A percentile compares a stretch with the other conserved stretches of the same genome.
phyloP scores from a whole-genome alignment of 2,888 invertebrate species.

The Acleris laterana region DNA sequence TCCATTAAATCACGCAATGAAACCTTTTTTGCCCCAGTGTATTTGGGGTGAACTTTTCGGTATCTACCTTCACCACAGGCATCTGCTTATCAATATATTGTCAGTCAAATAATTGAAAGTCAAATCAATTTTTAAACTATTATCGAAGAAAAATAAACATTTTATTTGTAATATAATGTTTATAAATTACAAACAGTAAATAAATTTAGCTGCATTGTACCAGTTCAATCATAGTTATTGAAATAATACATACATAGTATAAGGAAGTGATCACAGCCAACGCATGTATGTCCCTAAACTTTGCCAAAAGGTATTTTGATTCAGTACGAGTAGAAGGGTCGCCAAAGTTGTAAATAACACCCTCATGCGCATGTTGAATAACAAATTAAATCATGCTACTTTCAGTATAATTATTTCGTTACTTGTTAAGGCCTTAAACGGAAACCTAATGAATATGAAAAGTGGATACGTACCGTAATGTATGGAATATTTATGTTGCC shows the following conservation, averaged over 20 bases:
- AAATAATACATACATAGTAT: conserved; percentile 10
- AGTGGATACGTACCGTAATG: conserved; percentile 35
- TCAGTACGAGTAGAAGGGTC: conserved; percentile 5
- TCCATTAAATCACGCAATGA: neutral
- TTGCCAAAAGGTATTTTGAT: conserved; percentile 34
- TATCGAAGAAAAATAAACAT: no score
- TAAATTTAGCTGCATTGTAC: no score
- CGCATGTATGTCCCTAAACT: conserved; percentile 11
- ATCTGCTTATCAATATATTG: no score
- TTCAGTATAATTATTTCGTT: conserved; percentile 26
- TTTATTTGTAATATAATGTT: no score
- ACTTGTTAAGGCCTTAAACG: conserved; percentile 37
- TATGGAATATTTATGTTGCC: conserved; percentile 39
- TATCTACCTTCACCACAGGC: no score
- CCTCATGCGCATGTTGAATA: conserved; percentile 8
- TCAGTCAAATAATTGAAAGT: no score
- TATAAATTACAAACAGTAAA: no score
- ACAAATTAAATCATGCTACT: conserved; percentile 2
- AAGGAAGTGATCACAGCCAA: conserved; percentile 26
- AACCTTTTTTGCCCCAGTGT: neutral
- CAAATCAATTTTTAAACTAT: no score
- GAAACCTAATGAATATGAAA: conserved; percentile 43
- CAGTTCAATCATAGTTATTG: no score
- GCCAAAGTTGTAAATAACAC: conserved; percentile 19
- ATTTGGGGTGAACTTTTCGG: no score